Evolutionary conservation across 2,797 vertebrate species (phyloP), one percentile per base, ranked within the genome.

Genomic region (Clarias fuscus): DNA sequence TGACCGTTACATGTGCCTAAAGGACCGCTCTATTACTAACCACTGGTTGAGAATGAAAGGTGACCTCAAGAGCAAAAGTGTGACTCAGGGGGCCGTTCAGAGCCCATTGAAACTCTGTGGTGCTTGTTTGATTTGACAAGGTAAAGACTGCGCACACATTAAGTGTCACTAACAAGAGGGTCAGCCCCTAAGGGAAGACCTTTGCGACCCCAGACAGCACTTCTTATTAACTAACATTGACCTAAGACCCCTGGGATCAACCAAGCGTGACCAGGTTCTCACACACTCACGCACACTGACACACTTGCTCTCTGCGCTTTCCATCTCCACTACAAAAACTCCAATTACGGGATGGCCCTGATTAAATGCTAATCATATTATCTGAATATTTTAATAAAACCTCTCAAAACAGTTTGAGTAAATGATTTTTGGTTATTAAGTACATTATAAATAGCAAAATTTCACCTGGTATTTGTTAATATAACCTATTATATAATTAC

Each of bases 161-260:
- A 96, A 97, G 96, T 97, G 97, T 97, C 96, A 95, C 95, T 95
- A 97, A 98, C 98, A 98, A 97, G 94, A 95, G 95, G 96, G 91
- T 96, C 93, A 94, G 94, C 94, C 95, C 96, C 95, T 94, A 48
- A 91, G 95, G 95, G 96, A 95, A 90, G 85, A 91, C 91, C 91
- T 88, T 79, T 62, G 89, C 91, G 86, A 93, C 93, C 93, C 90
- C 89, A 91, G 91, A 93, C 94, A 93, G 94, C 92, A 91, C 70
- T 86, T 92, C 93, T 91, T 93, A 95, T 96, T 95, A 95, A 94
- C 93, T 92, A 90, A 83, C 22, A 33, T 90, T 93, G 92, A 92
- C 93, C 94, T 92, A 84, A 93, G 92, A 91, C 88, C 80, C 48
- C 87, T 89, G 90, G 82, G 89, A 88, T 88, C 93, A 93, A 89